Percentiles rank a stretch among this genome's conserved stretches.
phyloP scores from a whole-genome alignment of 2,113 vertebrate species.

The Ciconia maguari region DNA sequence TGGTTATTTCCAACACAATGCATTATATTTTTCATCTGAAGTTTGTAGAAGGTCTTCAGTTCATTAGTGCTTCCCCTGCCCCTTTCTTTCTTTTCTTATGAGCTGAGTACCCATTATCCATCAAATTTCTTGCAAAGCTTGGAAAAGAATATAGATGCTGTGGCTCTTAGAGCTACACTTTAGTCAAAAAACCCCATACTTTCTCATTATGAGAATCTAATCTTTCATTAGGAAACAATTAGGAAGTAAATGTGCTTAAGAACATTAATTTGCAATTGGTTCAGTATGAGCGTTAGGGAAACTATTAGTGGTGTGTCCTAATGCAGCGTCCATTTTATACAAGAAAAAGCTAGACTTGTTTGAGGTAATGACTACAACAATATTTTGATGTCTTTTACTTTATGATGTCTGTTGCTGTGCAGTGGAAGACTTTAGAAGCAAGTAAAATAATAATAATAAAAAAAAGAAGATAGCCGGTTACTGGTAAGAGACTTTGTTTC shows the following conservation, averaged over 20 bases:
- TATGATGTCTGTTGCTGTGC: neutral
- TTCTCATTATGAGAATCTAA: neutral
- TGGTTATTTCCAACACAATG: neutral
- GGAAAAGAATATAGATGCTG: neutral
- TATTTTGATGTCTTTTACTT: neutral
- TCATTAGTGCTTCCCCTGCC: neutral
- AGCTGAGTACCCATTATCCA: neutral
- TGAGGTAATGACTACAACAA: neutral
- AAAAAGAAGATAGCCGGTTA: neutral
- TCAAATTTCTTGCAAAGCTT: neutral
- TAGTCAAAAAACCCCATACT: neutral
- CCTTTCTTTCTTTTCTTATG: neutral
- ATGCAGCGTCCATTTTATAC: neutral
- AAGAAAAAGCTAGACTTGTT: neutral
- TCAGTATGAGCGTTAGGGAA: neutral
- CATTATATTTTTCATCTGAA: neutral
- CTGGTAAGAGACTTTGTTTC: neutral
- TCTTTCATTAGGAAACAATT: neutral
- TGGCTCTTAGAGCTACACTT: neutral
- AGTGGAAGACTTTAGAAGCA: neutral
- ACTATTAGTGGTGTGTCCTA: neutral
- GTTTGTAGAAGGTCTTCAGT: neutral
- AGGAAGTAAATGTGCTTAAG: neutral
- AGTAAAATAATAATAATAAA: neutral
- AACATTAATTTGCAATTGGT: neutral